A percentile compares a stretch with the other conserved stretches of the same genome.
These are phyloP conservation scores for Lepidocyrtinus sp. DNA, from an alignment of 2,888 invertebrate genomes.

Conservation along the genomic window DNA sequence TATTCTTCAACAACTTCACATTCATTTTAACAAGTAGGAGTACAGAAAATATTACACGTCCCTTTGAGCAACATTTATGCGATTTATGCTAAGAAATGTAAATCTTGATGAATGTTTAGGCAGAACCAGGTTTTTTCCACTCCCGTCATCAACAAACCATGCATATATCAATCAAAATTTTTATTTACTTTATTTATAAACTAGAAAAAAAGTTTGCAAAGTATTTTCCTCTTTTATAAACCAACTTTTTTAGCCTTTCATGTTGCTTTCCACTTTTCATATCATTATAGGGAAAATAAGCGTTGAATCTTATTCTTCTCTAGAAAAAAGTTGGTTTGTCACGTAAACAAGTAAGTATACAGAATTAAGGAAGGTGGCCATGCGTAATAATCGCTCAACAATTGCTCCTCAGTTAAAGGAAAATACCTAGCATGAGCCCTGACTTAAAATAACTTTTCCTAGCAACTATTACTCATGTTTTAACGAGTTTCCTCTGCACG, in stretches of 20 bases:
- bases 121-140: not conserved
- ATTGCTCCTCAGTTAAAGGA: constrained; percentile 34
- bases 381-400: constrained; percentile 53
- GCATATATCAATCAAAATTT: not conserved
- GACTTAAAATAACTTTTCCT: not conserved
- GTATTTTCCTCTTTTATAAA: not conserved
- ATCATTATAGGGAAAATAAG: not conserved
- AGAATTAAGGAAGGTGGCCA: constrained; percentile 48
- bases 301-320: constrained; percentile 2
- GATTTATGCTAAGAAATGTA: not conserved
- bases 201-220: not conserved
- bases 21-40: too few relatives aligned
- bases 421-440: constrained; percentile 26
- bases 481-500: constrained; percentile 41
- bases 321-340: constrained; percentile 37
- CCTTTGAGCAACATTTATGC: too few relatives aligned
- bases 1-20: too few relatives aligned
- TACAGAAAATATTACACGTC: too few relatives aligned
- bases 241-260: not conserved
- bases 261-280: not conserved
- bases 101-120: not conserved
- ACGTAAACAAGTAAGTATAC: constrained; percentile 47
- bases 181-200: not conserved
- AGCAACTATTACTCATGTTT: not conserved
- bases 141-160: not conserved